Evolutionary conservation across 2,113 vertebrate genomes (phyloP), one percentile per base, ranked within the genome.

Genomic region (Phyllopteryx taeniolatus): DNA sequence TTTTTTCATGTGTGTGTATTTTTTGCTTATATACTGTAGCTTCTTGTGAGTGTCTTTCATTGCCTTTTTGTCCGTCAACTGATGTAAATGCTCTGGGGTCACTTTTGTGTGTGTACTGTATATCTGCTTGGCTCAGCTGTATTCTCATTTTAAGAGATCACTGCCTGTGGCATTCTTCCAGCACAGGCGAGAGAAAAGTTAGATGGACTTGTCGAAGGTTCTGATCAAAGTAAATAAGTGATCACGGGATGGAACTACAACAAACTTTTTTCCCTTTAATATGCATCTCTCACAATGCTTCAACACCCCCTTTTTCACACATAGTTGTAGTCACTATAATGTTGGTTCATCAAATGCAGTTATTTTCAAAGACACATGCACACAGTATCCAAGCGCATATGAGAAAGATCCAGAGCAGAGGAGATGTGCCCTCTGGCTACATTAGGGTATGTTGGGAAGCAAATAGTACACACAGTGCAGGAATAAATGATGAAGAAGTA

Each of bases 221-320:
- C 56, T 80, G 79, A 82, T 86, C 79, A 81, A 85, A 85, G 76
- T 49, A 72, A 82, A 73, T 8, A 22, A 73, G 39, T 69, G 64
- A 78, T 73, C 71, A 84, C 76, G 78, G 61, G 33, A 72, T 67
- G 12, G 49, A 72, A 77, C 77, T 62, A 33, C 54, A 61, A 69
- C 65, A 73, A 75, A 73, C n/a, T 22, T n/a, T n/a, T 68, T 61
- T 60, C 31, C 42, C 27, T 19, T 67, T 72, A 80, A 77, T 72
- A 76, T 80, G 78, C 74, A 83, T 74, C 46, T 56, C 7, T 42
- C 27, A 33, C 33, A 56, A 27, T 49, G 49, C 10, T 44, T 33
- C 13, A 2, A 6, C n/a, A 44, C n/a, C 51, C 59, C 35, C 42
- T 59, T 0, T 2, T 43, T 47, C 19, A 62, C 17, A 19, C 33